Evolutionary conservation across 2,113 vertebrate genomes (phyloP).

Genomic region (Nymphicus hollandicus): DNA sequence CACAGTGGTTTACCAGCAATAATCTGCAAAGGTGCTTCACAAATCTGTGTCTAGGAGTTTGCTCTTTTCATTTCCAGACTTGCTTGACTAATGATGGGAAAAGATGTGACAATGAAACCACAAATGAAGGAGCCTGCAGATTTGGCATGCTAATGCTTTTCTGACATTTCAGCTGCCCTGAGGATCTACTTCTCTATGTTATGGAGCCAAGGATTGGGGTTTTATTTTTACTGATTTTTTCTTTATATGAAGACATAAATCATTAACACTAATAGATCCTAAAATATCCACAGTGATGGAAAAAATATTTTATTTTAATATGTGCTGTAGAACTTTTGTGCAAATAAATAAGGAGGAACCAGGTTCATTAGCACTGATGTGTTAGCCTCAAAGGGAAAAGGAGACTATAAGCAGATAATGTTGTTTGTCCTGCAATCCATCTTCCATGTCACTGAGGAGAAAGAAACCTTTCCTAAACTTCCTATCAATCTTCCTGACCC

Average conservation of each 20-base stretch:
- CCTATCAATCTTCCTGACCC: slow-evolving; percentile 47
- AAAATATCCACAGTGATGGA: background rate
- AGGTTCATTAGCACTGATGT: slow-evolving; percentile 41
- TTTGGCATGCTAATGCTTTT: background rate
- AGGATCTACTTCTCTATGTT: background rate
- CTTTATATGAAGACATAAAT: background rate
- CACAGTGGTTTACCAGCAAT: background rate
- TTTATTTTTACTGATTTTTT: background rate
- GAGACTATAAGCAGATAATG: slow-evolving; percentile 26
- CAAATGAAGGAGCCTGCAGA: background rate
- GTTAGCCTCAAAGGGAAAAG: slow-evolving; percentile 29
- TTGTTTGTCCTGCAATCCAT: slow-evolving; percentile 50
- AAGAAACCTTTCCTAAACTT: slow-evolving; percentile 37
- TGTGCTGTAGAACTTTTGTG: background rate
- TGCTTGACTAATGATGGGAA: background rate
- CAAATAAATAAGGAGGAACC: background rate
- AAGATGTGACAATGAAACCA: background rate
- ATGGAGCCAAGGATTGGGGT: background rate
- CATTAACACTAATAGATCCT: background rate
- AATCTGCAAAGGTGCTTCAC: background rate
- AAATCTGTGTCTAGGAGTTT: background rate
- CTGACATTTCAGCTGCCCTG: background rate
- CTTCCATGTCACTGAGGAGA: slow-evolving; percentile 28
- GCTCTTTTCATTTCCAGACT: slow-evolving; percentile 10
- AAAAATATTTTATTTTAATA: background rate